Conservation (phyloP, 2,113 vertebrate genomes). For the Steatornis caripensis region DNA sequence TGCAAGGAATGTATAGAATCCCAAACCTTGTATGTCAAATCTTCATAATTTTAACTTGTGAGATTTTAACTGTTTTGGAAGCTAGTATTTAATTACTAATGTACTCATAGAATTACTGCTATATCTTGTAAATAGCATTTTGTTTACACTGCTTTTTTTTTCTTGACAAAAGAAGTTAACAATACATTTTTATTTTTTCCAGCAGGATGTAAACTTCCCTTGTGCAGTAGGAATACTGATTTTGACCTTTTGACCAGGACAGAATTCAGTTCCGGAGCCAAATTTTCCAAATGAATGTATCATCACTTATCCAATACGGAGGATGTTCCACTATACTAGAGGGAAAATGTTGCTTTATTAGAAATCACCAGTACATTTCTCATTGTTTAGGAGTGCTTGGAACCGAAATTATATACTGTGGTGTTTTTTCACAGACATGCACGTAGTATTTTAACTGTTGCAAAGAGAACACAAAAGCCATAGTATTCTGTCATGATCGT, state of each 20-base stretch:
- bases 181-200: neutral
- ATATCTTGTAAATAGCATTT: neutral
- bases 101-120: neutral
- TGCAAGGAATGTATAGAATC: neutral
- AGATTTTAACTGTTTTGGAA: neutral
- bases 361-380: neutral
- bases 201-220: neutral
- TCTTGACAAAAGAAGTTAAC: neutral
- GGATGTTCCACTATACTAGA: neutral
- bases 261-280: neutral
- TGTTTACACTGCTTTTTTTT: neutral
- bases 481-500: neutral
- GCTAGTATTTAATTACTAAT: neutral
- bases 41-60: neutral
- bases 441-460: neutral
- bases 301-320: neutral
- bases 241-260: neutral
- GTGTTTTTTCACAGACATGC: neutral
- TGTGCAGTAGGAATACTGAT: neutral
- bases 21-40: neutral
- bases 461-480: neutral
- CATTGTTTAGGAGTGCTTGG: neutral
- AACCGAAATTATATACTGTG: neutral
- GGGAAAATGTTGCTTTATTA: neutral
- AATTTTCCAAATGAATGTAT: neutral